These are phyloP conservation scores for Drosophila parthenogenetica DNA, from an alignment of 2,888 invertebrate species.

Conservation along the genomic window DNA sequence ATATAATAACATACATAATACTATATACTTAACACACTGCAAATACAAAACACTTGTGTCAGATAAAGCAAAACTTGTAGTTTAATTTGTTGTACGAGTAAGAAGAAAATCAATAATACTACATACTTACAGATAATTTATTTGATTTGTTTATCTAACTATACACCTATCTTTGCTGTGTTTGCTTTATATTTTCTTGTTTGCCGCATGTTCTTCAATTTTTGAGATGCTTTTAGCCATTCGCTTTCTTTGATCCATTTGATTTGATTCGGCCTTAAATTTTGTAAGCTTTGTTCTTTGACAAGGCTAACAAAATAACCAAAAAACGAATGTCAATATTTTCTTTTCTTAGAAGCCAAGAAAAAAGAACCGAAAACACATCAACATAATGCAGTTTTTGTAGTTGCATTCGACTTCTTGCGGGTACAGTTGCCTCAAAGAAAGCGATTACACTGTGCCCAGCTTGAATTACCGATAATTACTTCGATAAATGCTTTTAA, in stretches of 20 bases:
- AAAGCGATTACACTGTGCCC: conserved; percentile 16
- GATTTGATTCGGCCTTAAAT: conserved; percentile 54
- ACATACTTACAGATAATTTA: conserved; percentile 14
- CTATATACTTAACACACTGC: conserved; percentile 42
- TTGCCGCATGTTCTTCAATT: conserved; percentile 49
- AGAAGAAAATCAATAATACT: conserved; percentile 25
- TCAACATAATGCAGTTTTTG: conserved; percentile 36
- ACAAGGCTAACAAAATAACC: conserved; percentile 33
- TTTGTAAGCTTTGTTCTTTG: conserved; percentile 24
- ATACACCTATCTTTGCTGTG: conserved; percentile 3
- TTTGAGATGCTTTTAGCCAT: conserved; percentile 34
- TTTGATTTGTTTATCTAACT: conserved; percentile 2
- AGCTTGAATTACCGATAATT: conserved; percentile 33
- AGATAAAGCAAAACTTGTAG: conserved; percentile 71
- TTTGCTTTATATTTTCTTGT: conserved; percentile 40
- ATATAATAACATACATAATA: conserved; percentile 12
- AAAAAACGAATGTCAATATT: conserved; percentile 82
- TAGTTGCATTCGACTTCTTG: conserved; percentile 45
- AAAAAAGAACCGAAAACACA: conserved; percentile 13
- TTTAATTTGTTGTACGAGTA: conserved; percentile 69
- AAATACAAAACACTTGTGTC: conserved; percentile 67
- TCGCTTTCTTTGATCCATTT: conserved; percentile 36
- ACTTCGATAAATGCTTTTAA: conserved; percentile 32
- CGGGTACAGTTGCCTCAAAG: conserved; percentile 44
- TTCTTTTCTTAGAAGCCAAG: conserved; percentile 36